Percentiles rank a stretch among this genome's conserved stretches.
These are phyloP conservation scores for Yoshiicerus persimilis DNA, from an alignment of 1,140 invertebrate species.

Conservation along the genomic window DNA sequence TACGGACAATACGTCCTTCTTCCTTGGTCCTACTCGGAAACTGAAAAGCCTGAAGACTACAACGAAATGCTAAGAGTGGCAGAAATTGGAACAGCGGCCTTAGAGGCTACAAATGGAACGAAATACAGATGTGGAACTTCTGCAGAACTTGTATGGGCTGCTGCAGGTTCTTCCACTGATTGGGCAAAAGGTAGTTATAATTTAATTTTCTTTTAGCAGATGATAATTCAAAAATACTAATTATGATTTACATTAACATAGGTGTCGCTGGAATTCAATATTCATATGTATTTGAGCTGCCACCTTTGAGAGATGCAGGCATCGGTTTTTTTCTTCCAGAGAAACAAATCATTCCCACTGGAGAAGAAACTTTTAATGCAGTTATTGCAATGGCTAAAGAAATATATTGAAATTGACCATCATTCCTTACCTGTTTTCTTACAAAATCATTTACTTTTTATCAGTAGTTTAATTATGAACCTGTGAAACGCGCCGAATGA, in stretches of 20 bases:
- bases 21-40: slow-evolving; percentile 73
- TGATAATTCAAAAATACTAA: not conserved
- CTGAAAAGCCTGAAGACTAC: slow-evolving; percentile 65
- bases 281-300: slow-evolving; percentile 80
- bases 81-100: slow-evolving; percentile 65
- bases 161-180: slow-evolving; percentile 80
- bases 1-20: slow-evolving; percentile 84
- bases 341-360: not conserved
- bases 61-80: slow-evolving; percentile 63
- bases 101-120: slow-evolving; percentile 66
- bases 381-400: not conserved
- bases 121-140: slow-evolving; percentile 72
- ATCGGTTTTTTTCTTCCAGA: slow-evolving; percentile 55
- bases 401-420: not conserved
- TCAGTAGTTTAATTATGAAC: too few species aligned
- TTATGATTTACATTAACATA: slow-evolving; percentile 40
- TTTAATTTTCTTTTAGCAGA: not conserved
- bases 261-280: slow-evolving; percentile 79
- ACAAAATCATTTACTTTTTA: too few species aligned
- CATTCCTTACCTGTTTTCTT: too few species aligned
- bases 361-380: not conserved
- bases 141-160: slow-evolving; percentile 67
- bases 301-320: slow-evolving; percentile 62
- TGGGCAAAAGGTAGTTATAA: slow-evolving; percentile 70
- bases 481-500: too few species aligned